These are phyloP conservation scores for Leucophenga montana DNA, from an alignment of 2,888 invertebrate genomes.

Conservation along the genomic window DNA sequence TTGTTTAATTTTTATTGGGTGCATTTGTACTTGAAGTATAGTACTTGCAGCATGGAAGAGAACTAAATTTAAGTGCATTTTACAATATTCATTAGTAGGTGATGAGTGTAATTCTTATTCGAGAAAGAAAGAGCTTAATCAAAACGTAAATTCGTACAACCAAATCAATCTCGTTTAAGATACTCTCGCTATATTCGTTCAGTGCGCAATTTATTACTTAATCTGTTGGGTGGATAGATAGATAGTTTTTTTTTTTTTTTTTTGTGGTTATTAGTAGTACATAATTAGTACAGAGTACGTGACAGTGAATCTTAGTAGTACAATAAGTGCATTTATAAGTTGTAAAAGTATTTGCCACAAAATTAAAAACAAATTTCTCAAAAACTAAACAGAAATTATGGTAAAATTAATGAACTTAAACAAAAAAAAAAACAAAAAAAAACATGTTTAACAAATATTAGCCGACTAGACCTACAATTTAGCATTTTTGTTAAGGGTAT, in stretches of 20 bases:
- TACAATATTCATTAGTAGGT: slow-evolving; percentile 41
- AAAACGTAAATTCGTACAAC: no score
- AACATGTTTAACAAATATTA: slow-evolving; percentile 2
- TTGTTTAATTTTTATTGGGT: slow-evolving; percentile 37
- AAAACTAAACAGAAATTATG: slow-evolving; percentile 34
- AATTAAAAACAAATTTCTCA: slow-evolving; percentile 13
- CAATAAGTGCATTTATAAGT: slow-evolving; percentile 38
- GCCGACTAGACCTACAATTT: background rate
- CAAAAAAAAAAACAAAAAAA: slow-evolving; percentile 18
- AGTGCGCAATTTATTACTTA: slow-evolving; percentile 31
- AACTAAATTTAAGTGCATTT: slow-evolving; percentile 64
- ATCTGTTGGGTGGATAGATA: slow-evolving; percentile 41
- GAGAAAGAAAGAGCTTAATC: background rate
- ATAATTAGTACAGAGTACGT: background rate
- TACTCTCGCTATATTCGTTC: background rate
- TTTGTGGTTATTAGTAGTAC: slow-evolving; percentile 1
- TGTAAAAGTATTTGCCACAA: slow-evolving; percentile 25
- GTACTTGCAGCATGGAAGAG: slow-evolving; percentile 57
- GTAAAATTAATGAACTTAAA: slow-evolving; percentile 39
- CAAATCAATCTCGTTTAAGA: no score
- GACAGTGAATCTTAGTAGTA: background rate
- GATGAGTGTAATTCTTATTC: background rate
- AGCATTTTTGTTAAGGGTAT: background rate
- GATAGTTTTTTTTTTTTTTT: no score
- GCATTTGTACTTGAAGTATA: slow-evolving; percentile 45